phyloP scores from a whole-genome alignment of 2,797 vertebrate species.

The Petrocephalus schoutedeni region DNA sequence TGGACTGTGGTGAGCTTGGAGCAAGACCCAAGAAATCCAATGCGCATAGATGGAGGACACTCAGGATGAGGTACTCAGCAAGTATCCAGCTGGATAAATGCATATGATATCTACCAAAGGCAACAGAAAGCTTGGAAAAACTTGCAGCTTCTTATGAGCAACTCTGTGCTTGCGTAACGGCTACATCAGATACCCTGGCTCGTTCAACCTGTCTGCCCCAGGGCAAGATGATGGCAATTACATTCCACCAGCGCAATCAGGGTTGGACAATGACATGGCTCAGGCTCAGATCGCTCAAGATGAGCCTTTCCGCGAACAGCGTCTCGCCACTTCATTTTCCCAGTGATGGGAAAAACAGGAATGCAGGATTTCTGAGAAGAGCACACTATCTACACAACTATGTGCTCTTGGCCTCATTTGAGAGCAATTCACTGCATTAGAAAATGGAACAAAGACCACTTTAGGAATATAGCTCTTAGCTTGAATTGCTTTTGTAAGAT shows the following conservation, averaged over 20 bases:
- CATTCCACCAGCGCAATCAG: background rate
- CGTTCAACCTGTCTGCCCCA: background rate
- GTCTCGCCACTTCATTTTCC: background rate
- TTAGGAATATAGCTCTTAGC: background rate
- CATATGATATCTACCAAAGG: background rate
- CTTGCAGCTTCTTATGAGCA: background rate
- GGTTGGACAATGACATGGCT: background rate
- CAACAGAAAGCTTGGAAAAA: background rate
- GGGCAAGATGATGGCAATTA: background rate
- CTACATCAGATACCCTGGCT: background rate
- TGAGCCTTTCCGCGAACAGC: background rate
- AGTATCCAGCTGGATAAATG: background rate
- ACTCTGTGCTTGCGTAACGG: background rate
- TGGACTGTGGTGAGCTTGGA: background rate
- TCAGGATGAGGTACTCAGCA: background rate
- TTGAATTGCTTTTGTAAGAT: background rate
- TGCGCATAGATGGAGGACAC: background rate
- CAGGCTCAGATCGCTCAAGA: background rate
- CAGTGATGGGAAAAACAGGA: constrained; percentile 13
- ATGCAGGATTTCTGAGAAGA: constrained; percentile 2
- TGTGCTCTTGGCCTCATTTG: constrained; percentile 1
- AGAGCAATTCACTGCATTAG: background rate
- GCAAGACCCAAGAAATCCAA: background rate
- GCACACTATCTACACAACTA: constrained; percentile 2
- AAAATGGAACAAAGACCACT: background rate